Base-by-base conservation (phyloP, 1,140 invertebrate species). In the Hormaphis cornu region DNA sequence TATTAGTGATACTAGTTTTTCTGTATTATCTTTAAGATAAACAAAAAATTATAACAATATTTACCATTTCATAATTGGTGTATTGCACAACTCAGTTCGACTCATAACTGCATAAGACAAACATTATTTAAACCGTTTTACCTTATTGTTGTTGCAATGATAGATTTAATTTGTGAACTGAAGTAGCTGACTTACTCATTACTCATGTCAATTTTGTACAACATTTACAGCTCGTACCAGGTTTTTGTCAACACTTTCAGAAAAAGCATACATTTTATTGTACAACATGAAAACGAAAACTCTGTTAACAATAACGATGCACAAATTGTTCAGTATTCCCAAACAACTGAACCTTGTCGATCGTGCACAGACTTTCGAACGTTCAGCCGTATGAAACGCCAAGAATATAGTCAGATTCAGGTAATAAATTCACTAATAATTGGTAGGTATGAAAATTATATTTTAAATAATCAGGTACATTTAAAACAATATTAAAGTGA, bases 351-450 rank as follows among this genome's bases (percentile, higher is more conserved):
- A 63, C 58, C 58, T 0, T 63, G 58, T 46, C 58, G 58, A 30
- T 44, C 58, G 14, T 63, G 58, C 9, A 63, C 58, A 20, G 58
- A 63, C 22, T 63, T 63, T 0, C 37, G 16, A 6, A 46, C 58
- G 16, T 63, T 63, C 42, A 46, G 16, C 24, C 24, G 24, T 26
- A 63, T 42, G 22, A 28, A n/a, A 20, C 58, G 58, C 4, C 58
- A 63, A 63, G 58, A 63, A 42, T 42, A 35, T 30, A 63, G n/a
- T 44, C 58, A 42, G 35, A 46, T 0, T 18, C 40, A 30, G n/a
- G 54, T 58, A 33, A 4, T 18, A 4, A 63, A 28, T 42, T 40
- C 7, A 14, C 37, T 40, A 8, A 7, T 40, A 40, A 14, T 14
- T 40, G 37, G 37, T 40, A 40, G 7, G 7, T 40, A 40, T 7